Evolutionary conservation across 2,797 vertebrate genomes (phyloP).

Genomic region (Peromyscus nudipes): DNA sequence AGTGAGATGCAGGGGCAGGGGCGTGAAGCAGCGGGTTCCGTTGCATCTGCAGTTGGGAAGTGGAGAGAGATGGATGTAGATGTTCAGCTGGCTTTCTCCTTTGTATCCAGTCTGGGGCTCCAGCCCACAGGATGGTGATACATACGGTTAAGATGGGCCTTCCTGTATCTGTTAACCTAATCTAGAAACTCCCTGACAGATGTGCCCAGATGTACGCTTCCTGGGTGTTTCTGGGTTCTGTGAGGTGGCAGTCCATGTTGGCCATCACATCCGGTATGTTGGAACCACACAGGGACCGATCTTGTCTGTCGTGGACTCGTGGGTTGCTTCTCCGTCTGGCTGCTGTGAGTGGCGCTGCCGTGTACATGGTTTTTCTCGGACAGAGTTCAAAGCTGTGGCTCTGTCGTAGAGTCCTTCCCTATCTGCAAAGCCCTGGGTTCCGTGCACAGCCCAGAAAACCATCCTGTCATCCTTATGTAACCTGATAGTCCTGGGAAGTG

Average conservation of each 20-base stretch:
- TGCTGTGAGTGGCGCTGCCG: neutral
- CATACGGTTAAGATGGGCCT: neutral
- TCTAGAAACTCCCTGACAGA: neutral
- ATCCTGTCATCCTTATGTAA: neutral
- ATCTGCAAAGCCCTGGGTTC: neutral
- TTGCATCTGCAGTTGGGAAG: neutral
- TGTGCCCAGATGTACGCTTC: neutral
- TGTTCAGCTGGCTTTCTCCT: neutral
- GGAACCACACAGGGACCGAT: neutral
- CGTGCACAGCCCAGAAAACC: neutral
- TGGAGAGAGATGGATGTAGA: neutral
- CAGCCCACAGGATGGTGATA: neutral
- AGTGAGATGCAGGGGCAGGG: rapidly evolving
- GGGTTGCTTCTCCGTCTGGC: neutral
- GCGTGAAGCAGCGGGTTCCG: neutral
- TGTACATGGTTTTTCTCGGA: neutral
- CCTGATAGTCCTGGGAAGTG: neutral
- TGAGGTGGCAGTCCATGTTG: neutral
- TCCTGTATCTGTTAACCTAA: neutral
- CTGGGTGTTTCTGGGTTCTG: neutral
- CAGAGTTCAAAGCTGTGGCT: neutral
- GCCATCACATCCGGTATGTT: neutral
- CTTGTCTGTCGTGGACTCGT: neutral
- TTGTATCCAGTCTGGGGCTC: neutral
- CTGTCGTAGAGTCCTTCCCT: neutral